Evolutionary conservation across 2,113 vertebrate genomes (phyloP), one percentile per base, ranked within the genome.

Genomic region (Nannospalax galili): DNA sequence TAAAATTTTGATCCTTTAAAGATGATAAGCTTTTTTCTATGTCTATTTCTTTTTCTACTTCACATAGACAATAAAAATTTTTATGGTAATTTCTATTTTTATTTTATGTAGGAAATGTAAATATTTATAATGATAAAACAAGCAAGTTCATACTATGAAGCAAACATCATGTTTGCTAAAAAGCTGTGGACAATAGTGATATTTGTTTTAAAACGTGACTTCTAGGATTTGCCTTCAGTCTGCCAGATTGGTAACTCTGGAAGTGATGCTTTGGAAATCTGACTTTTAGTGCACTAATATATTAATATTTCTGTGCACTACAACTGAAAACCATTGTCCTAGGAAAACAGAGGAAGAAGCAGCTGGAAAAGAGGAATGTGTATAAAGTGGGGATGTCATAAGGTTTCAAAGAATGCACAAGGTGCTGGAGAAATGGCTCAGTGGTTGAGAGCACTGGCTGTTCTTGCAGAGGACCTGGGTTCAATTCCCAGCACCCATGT

Each of bases 221-320:
- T 58, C 17, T 69, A 42, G 30, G 40, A 45, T 6, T 81, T 64
- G 2, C 28, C 65, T 69, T 94, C 22, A 3, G 4, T 85, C 62
- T 93, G 72, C 5, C 37, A 94, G 48, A 81, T 60, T 87, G 56
- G 30, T 92, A 90, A 77, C 48, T 82, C 17, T 85, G 11, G 11
- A 24, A 90, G 16, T 65, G 32, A 85, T 85, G 32, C 26, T 87
- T 77, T 91, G 9, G 70, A 88, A 92, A 92, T 93, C 4, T 70
- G 16, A 93, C 30, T 90, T 95, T 96, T 67, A 79, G 69, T 72
- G 62, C 92, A 30, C 8, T 19, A 2, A 9, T 64, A 69, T 91
- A 4, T 58, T 93, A 60, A 69, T 60, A 65, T 67, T 93, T 88
- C 22, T 92, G 28, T 85, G 20, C 10, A 70, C 32, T 91, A 24